A percentile compares a stretch with the other conserved stretches of the same genome.
These are phyloP conservation scores for Heliornis fulica DNA, from an alignment of 2,113 vertebrate genomes.

Conservation along the genomic window DNA sequence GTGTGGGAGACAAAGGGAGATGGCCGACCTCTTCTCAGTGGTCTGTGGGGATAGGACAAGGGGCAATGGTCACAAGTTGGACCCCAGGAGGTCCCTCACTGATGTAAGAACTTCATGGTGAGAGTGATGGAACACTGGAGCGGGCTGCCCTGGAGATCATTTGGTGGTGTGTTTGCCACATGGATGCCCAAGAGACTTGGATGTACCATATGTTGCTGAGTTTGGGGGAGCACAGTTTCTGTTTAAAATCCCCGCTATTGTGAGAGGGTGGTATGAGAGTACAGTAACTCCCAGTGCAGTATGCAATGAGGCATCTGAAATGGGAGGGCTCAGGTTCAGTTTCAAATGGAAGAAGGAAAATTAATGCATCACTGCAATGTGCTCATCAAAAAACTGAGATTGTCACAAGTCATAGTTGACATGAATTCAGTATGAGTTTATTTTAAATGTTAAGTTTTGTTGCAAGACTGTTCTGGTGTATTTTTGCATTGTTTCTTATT, in stretches of 20 bases:
- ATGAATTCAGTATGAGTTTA: background rate
- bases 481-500: background rate
- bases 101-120: too few species aligned
- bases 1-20: too few species aligned
- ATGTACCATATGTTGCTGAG: background rate
- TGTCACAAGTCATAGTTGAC: background rate
- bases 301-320: background rate
- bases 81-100: too few species aligned
- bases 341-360: background rate
- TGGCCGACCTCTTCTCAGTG: too few species aligned
- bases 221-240: background rate
- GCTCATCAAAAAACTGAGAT: background rate
- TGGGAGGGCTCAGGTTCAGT: background rate
- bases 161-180: background rate
- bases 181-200: background rate
- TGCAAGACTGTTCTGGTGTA: background rate
- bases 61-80: too few species aligned
- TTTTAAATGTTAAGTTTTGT: background rate
- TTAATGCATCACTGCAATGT: background rate
- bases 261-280: background rate
- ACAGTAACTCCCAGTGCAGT: background rate
- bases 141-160: background rate
- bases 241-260: background rate
- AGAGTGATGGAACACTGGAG: too few species aligned
- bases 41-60: too few species aligned